phyloP scores from a whole-genome alignment of 1,140 invertebrate species.

The Drosophila lini region DNA sequence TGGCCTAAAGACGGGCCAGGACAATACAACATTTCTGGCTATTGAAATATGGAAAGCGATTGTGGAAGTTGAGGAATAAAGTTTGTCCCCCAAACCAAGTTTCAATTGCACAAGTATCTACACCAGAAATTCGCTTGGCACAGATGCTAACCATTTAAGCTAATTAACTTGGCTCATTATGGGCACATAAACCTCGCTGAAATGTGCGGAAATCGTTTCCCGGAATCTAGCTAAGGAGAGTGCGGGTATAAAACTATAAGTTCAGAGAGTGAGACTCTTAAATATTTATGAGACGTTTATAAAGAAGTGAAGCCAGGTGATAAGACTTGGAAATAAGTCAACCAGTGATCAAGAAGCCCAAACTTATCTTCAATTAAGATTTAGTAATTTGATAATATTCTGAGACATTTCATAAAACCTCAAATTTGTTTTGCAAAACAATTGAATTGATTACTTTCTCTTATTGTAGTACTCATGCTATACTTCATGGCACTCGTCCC shows the following conservation, averaged over 20 bases:
- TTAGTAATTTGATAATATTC: neutral
- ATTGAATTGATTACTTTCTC: neutral
- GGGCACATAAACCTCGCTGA: constrained; percentile 18
- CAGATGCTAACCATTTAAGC: constrained; percentile 25
- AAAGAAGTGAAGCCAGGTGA: neutral
- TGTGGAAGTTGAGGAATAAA: neutral
- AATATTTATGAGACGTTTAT: constrained; percentile 1
- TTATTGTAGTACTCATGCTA: neutral
- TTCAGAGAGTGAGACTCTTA: neutral
- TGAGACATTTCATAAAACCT: neutral
- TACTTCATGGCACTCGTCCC: constrained; percentile 2
- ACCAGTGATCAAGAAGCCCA: neutral
- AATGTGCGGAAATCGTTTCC: constrained; percentile 18
- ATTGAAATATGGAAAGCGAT: neutral
- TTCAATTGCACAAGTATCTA: neutral
- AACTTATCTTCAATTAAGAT: neutral
- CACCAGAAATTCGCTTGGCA: neutral
- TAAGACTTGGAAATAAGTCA: too few species aligned
- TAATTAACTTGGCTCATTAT: constrained; percentile 37
- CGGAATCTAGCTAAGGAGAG: constrained; percentile 14
- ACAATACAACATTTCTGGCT: constrained; percentile 8
- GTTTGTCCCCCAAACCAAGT: neutral
- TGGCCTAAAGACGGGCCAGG: constrained; percentile 13
- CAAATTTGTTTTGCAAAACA: neutral
- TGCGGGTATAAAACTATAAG: constrained; percentile 5